Evolutionary conservation across 2,888 invertebrate genomes (phyloP).

Genomic region (Liopterus haemorrhoidalis): DNA sequence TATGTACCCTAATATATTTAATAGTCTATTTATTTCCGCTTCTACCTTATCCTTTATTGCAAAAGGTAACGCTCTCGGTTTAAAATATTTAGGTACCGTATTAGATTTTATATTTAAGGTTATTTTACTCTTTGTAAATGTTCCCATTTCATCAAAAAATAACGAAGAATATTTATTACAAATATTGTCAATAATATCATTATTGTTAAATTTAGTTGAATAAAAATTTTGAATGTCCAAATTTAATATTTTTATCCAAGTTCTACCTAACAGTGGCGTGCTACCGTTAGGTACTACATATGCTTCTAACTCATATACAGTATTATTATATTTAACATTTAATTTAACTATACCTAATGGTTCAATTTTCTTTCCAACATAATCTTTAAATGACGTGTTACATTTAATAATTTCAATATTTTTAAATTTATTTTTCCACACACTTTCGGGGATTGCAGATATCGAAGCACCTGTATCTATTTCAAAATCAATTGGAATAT

Average conservation of each 20-base stretch:
- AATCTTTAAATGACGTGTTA: neutral
- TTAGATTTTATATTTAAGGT: neutral
- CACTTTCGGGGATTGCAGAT: conserved; percentile 1
- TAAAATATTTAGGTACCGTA: conserved; percentile 4
- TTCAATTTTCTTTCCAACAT: neutral
- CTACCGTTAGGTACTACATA: neutral
- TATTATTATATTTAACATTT: neutral
- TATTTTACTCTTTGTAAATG: neutral
- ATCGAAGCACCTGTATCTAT: conserved; percentile 8
- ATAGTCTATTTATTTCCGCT: conserved; percentile 1
- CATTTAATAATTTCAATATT: neutral
- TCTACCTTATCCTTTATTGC: conserved; percentile 2
- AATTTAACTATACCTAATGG: conserved; percentile 3
- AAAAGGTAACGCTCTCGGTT: conserved; percentile 1
- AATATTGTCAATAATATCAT: neutral
- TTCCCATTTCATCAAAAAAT: conserved; percentile 1
- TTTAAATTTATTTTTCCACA: neutral
- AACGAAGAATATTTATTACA: neutral
- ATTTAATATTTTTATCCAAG: conserved; percentile 6
- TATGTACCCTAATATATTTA: conserved; percentile 27
- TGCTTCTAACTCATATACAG: neutral
- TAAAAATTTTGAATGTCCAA: neutral
- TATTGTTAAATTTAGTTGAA: neutral
- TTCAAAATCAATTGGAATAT: no score
- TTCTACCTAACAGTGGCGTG: conserved; percentile 1